Conservation (phyloP, 2,888 invertebrate genomes). For the Stenchaetothrips biformis region DNA sequence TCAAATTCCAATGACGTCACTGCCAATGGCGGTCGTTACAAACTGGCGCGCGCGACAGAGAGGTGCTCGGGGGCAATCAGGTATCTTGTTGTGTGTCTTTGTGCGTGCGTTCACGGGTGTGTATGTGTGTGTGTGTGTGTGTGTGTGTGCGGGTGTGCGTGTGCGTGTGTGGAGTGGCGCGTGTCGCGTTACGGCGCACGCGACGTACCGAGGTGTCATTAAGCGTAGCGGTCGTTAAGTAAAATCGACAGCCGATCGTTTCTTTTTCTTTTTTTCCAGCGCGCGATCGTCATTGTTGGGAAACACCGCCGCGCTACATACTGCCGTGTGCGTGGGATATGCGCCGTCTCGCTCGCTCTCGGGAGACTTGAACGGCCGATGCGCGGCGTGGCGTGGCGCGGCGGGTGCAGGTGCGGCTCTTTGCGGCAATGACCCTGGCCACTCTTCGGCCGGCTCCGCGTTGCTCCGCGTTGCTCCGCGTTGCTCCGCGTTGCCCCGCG, state of each 20-base stretch:
- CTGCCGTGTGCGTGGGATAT: not conserved
- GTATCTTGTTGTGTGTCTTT: too few species aligned
- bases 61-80: too few species aligned
- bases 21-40: too few species aligned
- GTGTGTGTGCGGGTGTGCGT: too few species aligned
- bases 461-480: too few species aligned
- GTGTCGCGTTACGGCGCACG: not conserved
- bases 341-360: not conserved
- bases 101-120: too few species aligned
- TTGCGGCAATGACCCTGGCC: conserved; percentile 12
- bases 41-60: too few species aligned
- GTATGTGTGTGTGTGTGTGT: not conserved
- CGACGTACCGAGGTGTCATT: conserved; percentile 12
- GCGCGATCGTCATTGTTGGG: not conserved
- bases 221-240: conserved; percentile 4
- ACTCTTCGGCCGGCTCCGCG: too few species aligned
- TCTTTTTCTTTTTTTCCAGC: not conserved
- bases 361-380: not conserved
- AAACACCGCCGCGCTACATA: not conserved
- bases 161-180: not conserved
- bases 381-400: not conserved
- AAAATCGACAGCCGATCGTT: not conserved
- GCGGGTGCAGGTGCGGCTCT: conserved; percentile 6
- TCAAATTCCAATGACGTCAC: not conserved
- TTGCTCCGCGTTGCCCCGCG: too few species aligned